Evolutionary conservation across 2,113 vertebrate species (phyloP), one percentile per base, ranked within the genome.

Genomic region (Zosterops lateralis): DNA sequence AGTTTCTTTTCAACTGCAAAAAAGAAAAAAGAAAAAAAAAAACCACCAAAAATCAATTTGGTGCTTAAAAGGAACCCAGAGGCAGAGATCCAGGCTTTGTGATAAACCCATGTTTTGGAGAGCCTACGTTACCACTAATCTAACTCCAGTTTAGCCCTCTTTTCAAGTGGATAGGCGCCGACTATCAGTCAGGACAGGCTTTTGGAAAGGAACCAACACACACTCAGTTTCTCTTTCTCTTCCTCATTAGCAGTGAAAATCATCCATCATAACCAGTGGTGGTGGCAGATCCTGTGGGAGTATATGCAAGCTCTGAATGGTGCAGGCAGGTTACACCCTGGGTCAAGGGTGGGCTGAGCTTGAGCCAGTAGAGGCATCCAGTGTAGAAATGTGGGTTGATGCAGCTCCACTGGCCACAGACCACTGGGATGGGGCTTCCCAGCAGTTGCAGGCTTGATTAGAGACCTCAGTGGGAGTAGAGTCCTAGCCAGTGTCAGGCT

Each of bases 211-310:
- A 86, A 87, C 87, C 70, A 96, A 24, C 36, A 34, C 61, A 32
- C 57, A 15, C 57, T 90, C 70, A 3, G 51, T 89, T 94, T 93
- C 83, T 82, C 64, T 88, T 94, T 92, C 88, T 90, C 86, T 68
- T 92, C 53, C 80, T 95, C 80, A 87, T 94, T 93, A 92, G 80
- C 60, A 40, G 60, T 89, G 73, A 84, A 89, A 89, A 89, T 91
- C 73, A 82, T 85, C 87, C 66, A 70, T 96, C 80, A 82, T 51
- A 54, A 53, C 31, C 66, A 58, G 45, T 1, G 3, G 14, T 1
- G 9, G 74, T 1, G 9, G 80, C 84, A 91, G 81, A 47, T 50
- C 74, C 45, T 19, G 29, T 53, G 80, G 93, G 86, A 87, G 47
- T 31, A 20, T 54, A 54, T 73, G 77, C 62, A 15, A 38, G 20